A percentile compares a stretch with the other conserved stretches of the same genome.
Conservation (phyloP, 1,140 invertebrate species). For the Aphis gossypii region DNA sequence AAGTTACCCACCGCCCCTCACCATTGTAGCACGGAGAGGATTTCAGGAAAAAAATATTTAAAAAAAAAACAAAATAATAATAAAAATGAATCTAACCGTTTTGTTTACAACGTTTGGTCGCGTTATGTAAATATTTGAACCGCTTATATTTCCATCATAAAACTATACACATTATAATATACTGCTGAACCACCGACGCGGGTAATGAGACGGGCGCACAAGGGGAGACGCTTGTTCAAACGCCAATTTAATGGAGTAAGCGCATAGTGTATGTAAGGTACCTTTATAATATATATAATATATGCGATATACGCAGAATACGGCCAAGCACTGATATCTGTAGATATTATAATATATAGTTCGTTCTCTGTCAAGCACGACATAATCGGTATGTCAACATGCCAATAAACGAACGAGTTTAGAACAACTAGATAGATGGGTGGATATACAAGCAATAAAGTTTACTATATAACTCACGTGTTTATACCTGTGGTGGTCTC, state of each 20-base stretch:
- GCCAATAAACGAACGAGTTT: neutral
- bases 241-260: slow-evolving; percentile 16
- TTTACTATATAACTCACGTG: neutral
- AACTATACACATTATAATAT: slow-evolving; percentile 10
- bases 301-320: neutral
- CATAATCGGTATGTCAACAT: neutral
- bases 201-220: slow-evolving; percentile 9
- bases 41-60: neutral
- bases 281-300: neutral
- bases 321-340: neutral
- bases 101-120: slow-evolving; percentile 38
- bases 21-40: neutral
- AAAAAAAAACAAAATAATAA: slow-evolving; percentile 25
- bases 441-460: neutral
- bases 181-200: neutral
- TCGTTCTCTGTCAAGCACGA: neutral
- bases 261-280: neutral
- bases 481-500: neutral
- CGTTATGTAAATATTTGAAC: slow-evolving; percentile 43
- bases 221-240: slow-evolving; percentile 7
- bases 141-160: slow-evolving; percentile 38
- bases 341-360: neutral
- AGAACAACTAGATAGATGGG: neutral
- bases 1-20: neutral
- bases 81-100: slow-evolving; percentile 44